Evolutionary conservation across 1,140 invertebrate genomes (phyloP), one percentile per base, ranked within the genome.

Genomic region (Homalodisca vitripennis): DNA sequence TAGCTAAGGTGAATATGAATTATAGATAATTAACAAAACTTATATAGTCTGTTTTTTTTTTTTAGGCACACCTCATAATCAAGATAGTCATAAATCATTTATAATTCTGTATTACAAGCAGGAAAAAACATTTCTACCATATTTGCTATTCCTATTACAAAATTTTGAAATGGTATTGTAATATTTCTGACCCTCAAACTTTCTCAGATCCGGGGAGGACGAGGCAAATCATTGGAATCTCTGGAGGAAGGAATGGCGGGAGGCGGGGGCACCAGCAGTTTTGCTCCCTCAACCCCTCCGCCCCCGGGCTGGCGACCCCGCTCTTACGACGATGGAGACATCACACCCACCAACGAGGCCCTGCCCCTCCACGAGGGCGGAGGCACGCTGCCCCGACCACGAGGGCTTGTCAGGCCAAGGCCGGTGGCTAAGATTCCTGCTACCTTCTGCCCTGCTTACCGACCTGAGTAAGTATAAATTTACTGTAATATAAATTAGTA

Each of bases 341-440:
- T 94, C 53, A 94, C 92, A 26, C 92, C 92, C 1, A 94, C 92
- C 65, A 94, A 94, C 77, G 92, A 94, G 80, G 83, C 82, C 22
- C 82, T 82, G 0, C 77, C 81, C 32, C 79, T 80, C 47, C 87
- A 90, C 68, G 84, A 88, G 76, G 89, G 90, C 22, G 92, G 92
- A 3, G 92, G 93, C 29, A 95, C 91, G 1, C 80, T 93, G 70
- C 92, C 94, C 0, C 86, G 94, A 70, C 94, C 93, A 1, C 85
- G 92, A 75, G 89, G 84, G 57, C 82, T 92, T 3, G 90, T 92
- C 14, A 88, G 93, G 75, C 90, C 90, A 2, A 81, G 91, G 69
- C 92, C 92, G n/a, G 87, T 95, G 17, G 92, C 93, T 1, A 94
- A 93, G 82, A 92, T 94, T 74, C 82, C 84, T 41, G 88, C 88